Base-by-base conservation (phyloP, 2,888 invertebrate species). In the Drosophila longiperda region DNA sequence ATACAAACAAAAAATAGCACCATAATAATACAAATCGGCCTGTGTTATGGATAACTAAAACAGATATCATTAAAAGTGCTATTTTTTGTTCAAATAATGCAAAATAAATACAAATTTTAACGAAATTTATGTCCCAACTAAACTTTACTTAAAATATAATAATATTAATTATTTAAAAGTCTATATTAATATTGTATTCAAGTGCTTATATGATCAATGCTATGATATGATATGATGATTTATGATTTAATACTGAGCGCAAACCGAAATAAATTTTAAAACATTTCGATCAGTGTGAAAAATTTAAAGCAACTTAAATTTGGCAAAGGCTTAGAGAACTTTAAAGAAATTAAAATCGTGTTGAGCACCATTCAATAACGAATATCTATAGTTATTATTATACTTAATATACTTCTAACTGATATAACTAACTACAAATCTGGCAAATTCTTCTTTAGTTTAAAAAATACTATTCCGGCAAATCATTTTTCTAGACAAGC, bases 141-240 rank as follows among this genome's bases (percentile, higher is more conserved):
- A 65, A 65, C 65, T 50, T 65, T 60, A 29, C 26, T 29, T 11
- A 7, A 17, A 1, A 15, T 40, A 20, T 8, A 20, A 20, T 20
- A 12, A 7, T 7, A 45, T 15, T 12, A 20, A 45, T 7, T 12
- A 20, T 20, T 7, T 7, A 3, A 7, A 15, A 12, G 12, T 20
- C 7, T 20, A 15, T 23, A 15, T 45, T 45, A 23, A 4, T 20
- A 15, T 7, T 45, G 4, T 15, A 20, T 8, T 7, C 15, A 15
- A 15, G 7, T 15, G 15, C 8, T 15, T 15, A 15, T 23, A 11
- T n/a, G 40, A n/a, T n/a, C n/a, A n/a, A n/a, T n/a, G n/a, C n/a
- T n/a, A n/a, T n/a, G n/a, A n/a, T n/a, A n/a, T n/a, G n/a, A n/a
- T n/a, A n/a, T n/a, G n/a, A n/a, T n/a, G n/a, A n/a, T n/a, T n/a